phyloP scores from a whole-genome alignment of 2,113 vertebrate genomes.

The Podocnemis expansa region DNA sequence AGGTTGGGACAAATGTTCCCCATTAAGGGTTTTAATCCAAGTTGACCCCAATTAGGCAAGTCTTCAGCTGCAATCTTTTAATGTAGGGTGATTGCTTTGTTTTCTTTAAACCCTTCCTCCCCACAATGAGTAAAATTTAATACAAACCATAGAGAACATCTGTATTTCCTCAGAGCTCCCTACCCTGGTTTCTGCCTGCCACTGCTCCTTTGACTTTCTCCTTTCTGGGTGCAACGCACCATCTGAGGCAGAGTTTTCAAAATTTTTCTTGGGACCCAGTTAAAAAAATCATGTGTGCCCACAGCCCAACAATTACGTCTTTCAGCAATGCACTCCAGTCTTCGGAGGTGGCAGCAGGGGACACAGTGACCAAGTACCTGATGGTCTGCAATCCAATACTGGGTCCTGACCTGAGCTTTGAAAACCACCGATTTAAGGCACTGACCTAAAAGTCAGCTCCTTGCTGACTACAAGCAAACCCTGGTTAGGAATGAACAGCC shows the following conservation, averaged over 20 bases:
- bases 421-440: too few species aligned
- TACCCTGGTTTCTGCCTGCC: slow-evolving; percentile 38
- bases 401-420: too few species aligned
- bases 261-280: too few species aligned
- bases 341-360: too few species aligned
- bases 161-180: slow-evolving; percentile 19
- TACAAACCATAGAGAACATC: not conserved
- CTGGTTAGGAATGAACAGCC: not conserved
- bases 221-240: slow-evolving; percentile 13
- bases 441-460: not conserved
- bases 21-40: not conserved
- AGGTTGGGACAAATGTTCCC: not conserved
- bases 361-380: too few species aligned
- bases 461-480: not conserved
- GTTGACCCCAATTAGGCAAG: not conserved
- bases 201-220: slow-evolving; percentile 48
- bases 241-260: too few species aligned
- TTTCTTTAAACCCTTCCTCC: not conserved
- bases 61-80: not conserved
- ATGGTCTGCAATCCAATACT: too few species aligned
- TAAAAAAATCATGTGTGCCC: too few species aligned
- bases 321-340: too few species aligned
- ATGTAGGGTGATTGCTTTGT: not conserved
- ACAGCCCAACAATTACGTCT: too few species aligned
- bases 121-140: not conserved